Evolutionary conservation across 37 sponge, comb jelly and placozoan genomes (phyloP).

Genomic region (Oopsacas minuta): DNA sequence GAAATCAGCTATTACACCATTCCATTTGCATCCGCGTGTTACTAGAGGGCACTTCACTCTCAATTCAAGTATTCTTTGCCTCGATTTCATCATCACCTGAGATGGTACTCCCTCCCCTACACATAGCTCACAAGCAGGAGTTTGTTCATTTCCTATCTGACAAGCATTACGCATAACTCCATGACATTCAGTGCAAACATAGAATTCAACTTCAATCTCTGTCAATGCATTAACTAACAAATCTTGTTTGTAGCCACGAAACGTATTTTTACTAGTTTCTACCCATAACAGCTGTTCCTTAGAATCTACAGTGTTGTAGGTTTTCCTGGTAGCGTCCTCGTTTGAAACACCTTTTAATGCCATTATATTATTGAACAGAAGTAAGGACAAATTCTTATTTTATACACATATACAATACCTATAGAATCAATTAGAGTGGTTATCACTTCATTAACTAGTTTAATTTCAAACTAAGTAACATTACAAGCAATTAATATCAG

Average conservation of each 20-base stretch:
- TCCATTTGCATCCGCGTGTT: background rate
- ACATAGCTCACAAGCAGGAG: background rate
- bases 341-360: too few species aligned
- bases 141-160: background rate
- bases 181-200: background rate
- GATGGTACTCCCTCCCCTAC: background rate
- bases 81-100: background rate
- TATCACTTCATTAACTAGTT: too few species aligned
- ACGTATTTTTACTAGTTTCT: background rate
- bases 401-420: too few species aligned
- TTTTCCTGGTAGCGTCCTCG: background rate
- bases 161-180: background rate
- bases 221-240: background rate
- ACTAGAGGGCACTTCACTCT: background rate
- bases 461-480: too few species aligned
- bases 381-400: too few species aligned
- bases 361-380: too few species aligned
- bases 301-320: background rate
- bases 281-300: background rate
- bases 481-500: too few species aligned
- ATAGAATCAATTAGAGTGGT: too few species aligned
- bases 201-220: background rate
- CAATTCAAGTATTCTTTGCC: background rate
- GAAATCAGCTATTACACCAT: background rate
- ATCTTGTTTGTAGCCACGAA: background rate